Conservation (phyloP, 2,113 vertebrate genomes). For the Pelvicachromis taeniatus region DNA sequence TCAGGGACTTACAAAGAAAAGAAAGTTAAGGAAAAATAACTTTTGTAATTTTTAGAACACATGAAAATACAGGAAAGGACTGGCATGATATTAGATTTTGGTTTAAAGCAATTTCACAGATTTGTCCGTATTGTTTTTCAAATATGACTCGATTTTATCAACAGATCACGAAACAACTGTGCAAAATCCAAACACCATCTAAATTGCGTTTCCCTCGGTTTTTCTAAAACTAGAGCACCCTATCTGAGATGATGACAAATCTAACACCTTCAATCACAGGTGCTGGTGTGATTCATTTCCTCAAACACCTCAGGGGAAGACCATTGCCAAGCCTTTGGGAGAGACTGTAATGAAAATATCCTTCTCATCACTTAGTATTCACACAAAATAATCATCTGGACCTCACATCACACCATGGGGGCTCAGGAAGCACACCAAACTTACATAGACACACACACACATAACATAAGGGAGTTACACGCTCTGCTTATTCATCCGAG, state of each 20-base stretch:
- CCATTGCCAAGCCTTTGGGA: background rate
- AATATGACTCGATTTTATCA: slow-evolving; percentile 7
- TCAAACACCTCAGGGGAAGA: background rate
- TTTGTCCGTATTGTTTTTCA: background rate
- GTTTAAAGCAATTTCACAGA: background rate
- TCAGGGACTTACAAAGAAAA: slow-evolving; percentile 4
- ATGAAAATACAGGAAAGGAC: background rate
- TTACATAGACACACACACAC: background rate
- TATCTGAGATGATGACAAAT: background rate
- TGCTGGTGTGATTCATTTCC: slow-evolving; percentile 21
- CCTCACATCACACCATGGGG: background rate
- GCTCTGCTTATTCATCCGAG: background rate
- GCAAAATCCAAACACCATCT: background rate
- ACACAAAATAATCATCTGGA: background rate
- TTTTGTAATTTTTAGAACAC: background rate
- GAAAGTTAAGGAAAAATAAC: slow-evolving; percentile 1
- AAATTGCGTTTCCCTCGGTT: background rate
- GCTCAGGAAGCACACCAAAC: background rate
- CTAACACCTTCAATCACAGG: background rate
- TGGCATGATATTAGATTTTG: slow-evolving; percentile 7
- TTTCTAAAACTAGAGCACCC: background rate
- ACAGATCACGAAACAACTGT: background rate
- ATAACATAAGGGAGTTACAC: background rate
- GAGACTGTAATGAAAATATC: background rate
- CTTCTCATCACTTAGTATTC: background rate